Percentiles rank a stretch among this genome's conserved stretches.
These are phyloP conservation scores for Butorides virescens DNA, from an alignment of 2,113 vertebrate species.

Conservation along the genomic window DNA sequence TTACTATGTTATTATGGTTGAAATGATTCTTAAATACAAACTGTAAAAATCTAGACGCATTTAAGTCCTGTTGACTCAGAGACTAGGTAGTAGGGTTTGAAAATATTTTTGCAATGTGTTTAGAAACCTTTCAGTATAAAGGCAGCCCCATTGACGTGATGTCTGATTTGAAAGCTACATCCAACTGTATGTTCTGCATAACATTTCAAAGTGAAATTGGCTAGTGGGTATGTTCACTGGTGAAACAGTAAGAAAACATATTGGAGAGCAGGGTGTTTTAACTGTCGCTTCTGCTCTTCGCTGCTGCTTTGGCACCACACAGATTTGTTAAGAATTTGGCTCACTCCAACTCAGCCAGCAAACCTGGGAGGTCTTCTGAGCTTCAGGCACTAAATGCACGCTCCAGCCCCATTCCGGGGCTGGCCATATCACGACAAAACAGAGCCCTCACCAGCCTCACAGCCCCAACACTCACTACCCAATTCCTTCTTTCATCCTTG, in stretches of 20 bases:
- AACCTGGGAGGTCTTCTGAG: not conserved
- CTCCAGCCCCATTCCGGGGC: not conserved
- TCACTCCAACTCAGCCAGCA: not conserved
- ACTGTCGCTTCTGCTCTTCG: not conserved
- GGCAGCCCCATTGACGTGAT: not conserved
- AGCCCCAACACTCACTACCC: not conserved
- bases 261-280: not conserved
- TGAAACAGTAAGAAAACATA: not conserved
- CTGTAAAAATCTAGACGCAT: not conserved
- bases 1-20: not conserved
- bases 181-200: not conserved
- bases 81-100: not conserved
- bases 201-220: not conserved
- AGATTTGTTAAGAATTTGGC: not conserved
- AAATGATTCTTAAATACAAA: not conserved
- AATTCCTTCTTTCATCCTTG: not conserved
- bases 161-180: not conserved
- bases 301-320: not conserved
- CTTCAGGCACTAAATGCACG: not conserved
- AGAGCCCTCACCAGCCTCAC: not conserved
- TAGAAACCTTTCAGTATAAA: not conserved
- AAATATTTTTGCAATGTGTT: not conserved
- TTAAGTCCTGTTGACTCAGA: not conserved
- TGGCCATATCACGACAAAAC: not conserved
- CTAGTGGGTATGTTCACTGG: rapidly evolving